These are phyloP conservation scores for Rhyacophila brunnea DNA, from an alignment of 1,140 invertebrate genomes.

Conservation along the genomic window DNA sequence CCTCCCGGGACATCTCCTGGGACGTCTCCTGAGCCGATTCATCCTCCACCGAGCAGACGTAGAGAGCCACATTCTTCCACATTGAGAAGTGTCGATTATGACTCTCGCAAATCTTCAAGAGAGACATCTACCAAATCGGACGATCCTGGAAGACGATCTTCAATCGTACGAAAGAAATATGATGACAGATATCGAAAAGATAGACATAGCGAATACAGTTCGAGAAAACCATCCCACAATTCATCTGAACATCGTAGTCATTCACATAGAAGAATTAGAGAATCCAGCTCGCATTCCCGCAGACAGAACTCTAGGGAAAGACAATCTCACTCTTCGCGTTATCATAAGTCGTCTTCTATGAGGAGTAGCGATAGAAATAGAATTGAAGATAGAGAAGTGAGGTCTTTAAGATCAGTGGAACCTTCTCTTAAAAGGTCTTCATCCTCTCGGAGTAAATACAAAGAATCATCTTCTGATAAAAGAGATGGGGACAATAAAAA, in stretches of 20 bases:
- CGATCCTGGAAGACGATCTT: neutral
- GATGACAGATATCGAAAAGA: neutral
- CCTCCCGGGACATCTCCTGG: no score
- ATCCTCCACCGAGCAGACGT: no score
- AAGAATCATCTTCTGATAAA: no score
- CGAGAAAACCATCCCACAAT: no score
- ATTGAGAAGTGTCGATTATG: neutral
- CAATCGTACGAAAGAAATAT: neutral
- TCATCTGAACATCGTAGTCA: no score
- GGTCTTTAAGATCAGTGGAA: slow-evolving; percentile 35
- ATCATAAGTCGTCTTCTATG: neutral
- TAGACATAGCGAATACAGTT: neutral
- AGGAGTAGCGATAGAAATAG: slow-evolving; percentile 1
- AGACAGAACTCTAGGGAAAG: no score
- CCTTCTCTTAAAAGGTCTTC: slow-evolving; percentile 37
- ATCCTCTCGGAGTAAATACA: slow-evolving; percentile 30
- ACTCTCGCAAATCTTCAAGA: neutral
- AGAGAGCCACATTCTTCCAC: no score
- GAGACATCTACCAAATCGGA: neutral
- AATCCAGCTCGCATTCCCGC: no score
- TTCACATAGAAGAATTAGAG: no score
- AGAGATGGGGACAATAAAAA: no score
- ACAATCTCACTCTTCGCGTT: no score
- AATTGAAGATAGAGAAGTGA: slow-evolving; percentile 10
- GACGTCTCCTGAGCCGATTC: no score